These are phyloP conservation scores for Sparidentex hasta DNA, from an alignment of 2,797 vertebrate genomes.

Conservation along the genomic window DNA sequence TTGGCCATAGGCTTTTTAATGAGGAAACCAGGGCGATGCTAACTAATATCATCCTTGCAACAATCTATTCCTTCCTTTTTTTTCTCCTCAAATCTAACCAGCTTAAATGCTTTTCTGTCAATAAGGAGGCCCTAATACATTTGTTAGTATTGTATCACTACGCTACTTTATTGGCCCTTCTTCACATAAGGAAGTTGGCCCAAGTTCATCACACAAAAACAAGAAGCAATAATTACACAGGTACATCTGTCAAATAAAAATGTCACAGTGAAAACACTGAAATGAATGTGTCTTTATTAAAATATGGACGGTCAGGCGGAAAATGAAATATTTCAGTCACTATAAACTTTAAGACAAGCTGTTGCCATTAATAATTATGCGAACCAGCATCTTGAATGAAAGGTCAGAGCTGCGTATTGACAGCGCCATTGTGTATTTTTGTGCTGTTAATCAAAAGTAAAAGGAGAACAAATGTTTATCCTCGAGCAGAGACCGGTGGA, in stretches of 20 bases:
- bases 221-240: not conserved
- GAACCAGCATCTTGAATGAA: not conserved
- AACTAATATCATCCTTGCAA: too few species aligned
- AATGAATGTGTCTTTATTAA: not conserved
- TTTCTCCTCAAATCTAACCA: too few species aligned
- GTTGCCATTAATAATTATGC: not conserved
- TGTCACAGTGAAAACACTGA: too few species aligned
- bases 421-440: not conserved
- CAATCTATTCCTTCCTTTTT: too few species aligned
- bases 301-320: not conserved
- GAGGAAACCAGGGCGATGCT: too few species aligned
- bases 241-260: not conserved
- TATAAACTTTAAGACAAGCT: not conserved
- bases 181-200: too few species aligned
- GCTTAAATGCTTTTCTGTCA: too few species aligned
- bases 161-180: too few species aligned
- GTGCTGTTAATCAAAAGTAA: not conserved
- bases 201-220: not conserved
- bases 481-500: not conserved
- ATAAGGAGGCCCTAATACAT: too few species aligned
- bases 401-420: not conserved
- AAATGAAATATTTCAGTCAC: not conserved
- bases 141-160: too few species aligned
- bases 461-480: not conserved
- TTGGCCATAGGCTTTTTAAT: too few species aligned